Conservation (phyloP, 2,888 invertebrate genomes). For the Patella depressa region DNA sequence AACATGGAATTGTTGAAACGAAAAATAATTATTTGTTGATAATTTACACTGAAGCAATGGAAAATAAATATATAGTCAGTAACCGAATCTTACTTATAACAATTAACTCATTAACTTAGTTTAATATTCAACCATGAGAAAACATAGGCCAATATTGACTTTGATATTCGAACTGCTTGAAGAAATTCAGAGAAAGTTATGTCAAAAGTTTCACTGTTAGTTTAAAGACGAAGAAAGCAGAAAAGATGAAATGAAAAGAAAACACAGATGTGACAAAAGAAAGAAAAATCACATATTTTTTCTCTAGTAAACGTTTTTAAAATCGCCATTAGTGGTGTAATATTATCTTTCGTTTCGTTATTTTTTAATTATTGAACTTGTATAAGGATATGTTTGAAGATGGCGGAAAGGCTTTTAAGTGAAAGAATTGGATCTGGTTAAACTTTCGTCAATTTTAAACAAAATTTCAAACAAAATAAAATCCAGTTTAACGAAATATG, state of each 20-base stretch:
- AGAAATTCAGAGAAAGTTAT: background rate
- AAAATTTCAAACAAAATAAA: too few species aligned
- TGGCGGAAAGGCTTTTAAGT: background rate
- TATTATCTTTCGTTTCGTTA: slow-evolving; percentile 2
- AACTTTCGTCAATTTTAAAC: too few species aligned
- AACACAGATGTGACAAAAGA: slow-evolving; percentile 1
- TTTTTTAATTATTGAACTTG: slow-evolving; percentile 1
- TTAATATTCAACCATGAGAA: background rate
- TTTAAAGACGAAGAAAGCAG: background rate
- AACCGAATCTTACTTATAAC: background rate
- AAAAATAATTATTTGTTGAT: too few species aligned
- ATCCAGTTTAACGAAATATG: too few species aligned
- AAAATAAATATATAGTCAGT: background rate
- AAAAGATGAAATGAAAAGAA: slow-evolving; percentile 3
- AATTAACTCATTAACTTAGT: slow-evolving; percentile 1
- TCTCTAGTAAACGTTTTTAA: too few species aligned
- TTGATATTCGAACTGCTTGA: background rate
- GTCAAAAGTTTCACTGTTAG: too few species aligned
- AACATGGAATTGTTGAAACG: too few species aligned
- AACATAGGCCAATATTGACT: background rate
- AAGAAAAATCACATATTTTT: too few species aligned
- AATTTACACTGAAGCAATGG: background rate
- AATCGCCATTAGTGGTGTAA: background rate
- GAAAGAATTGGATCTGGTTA: too few species aligned
- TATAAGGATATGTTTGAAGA: background rate